Percentiles rank a stretch among this genome's conserved stretches.
phyloP scores from a whole-genome alignment of 2,113 vertebrate species.

The Crotalus tigris region DNA sequence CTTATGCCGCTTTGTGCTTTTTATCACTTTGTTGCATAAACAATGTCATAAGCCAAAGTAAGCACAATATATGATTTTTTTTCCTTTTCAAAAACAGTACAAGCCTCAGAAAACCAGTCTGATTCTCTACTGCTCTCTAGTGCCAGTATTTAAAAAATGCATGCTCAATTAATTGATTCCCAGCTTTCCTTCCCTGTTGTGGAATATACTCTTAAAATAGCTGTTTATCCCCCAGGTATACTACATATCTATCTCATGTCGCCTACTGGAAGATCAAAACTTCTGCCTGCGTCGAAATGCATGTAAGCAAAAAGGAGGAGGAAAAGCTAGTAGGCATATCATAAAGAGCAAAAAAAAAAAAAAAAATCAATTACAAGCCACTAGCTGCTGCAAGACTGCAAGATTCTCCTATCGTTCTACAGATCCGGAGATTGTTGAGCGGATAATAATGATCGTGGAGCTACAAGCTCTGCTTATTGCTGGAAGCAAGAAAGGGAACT shows the following conservation, averaged over 20 bases:
- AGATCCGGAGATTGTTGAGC: conserved; percentile 2
- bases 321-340: neutral
- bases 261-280: neutral
- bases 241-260: neutral
- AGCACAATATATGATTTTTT: neutral
- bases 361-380: neutral
- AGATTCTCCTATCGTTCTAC: conserved; percentile 17
- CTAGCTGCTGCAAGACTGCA: neutral
- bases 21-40: conserved; percentile 10
- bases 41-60: conserved; percentile 8
- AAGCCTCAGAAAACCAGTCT: neutral
- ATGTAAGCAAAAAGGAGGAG: neutral
- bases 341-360: neutral
- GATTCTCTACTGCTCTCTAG: conserved; percentile 70
- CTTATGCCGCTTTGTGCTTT: neutral
- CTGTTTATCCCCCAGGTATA: neutral
- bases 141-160: conserved; percentile 33
- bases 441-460: neutral
- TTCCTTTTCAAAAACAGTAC: neutral
- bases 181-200: neutral
- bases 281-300: neutral
- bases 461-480: conserved; percentile 8
- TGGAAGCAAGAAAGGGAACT: conserved; percentile 19
- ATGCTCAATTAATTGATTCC: rapidly evolving
- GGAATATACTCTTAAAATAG: neutral